A percentile compares a stretch with the other conserved stretches of the same genome.
These are phyloP conservation scores for Cottoperca gobio DNA, from an alignment of 2,797 vertebrate species.

Conservation along the genomic window DNA sequence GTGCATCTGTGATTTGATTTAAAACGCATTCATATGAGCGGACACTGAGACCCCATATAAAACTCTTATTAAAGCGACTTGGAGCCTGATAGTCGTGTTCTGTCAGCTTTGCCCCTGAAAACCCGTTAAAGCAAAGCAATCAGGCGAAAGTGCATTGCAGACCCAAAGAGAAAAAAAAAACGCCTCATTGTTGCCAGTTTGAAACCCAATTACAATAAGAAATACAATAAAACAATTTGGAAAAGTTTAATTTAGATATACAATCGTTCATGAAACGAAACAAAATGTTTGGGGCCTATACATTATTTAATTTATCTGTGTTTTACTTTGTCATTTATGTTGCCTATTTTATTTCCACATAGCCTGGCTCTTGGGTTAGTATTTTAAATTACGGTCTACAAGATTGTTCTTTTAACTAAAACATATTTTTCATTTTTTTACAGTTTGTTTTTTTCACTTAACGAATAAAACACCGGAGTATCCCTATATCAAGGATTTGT, in stretches of 20 bases:
- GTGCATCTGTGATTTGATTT: slow-evolving; percentile 96
- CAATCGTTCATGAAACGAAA: background rate
- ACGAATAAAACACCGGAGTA: background rate
- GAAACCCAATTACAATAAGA: slow-evolving; percentile 32
- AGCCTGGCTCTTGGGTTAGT: background rate
- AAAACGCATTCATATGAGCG: slow-evolving; percentile 93
- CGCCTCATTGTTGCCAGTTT: slow-evolving; percentile 22
- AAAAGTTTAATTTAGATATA: background rate
- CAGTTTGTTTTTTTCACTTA: background rate
- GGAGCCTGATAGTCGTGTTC: slow-evolving; percentile 80
- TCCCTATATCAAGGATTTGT: background rate
- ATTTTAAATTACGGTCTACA: background rate
- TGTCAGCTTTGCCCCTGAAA: slow-evolving; percentile 80
- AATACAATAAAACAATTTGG: slow-evolving; percentile 17
- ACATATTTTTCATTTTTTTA: background rate
- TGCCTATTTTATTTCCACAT: background rate
- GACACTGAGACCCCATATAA: slow-evolving; percentile 88
- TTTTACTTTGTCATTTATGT: background rate
- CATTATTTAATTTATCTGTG: background rate
- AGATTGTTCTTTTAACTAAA: background rate
- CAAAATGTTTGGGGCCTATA: background rate
- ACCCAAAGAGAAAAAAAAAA: background rate
- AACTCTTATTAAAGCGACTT: slow-evolving; percentile 92
- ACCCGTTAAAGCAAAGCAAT: slow-evolving; percentile 78
- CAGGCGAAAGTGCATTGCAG: slow-evolving; percentile 41